A percentile compares a stretch with the other conserved stretches of the same genome.
Evolutionary conservation across 2,797 vertebrate species (phyloP).

Genomic region (Forpus xanthops): DNA sequence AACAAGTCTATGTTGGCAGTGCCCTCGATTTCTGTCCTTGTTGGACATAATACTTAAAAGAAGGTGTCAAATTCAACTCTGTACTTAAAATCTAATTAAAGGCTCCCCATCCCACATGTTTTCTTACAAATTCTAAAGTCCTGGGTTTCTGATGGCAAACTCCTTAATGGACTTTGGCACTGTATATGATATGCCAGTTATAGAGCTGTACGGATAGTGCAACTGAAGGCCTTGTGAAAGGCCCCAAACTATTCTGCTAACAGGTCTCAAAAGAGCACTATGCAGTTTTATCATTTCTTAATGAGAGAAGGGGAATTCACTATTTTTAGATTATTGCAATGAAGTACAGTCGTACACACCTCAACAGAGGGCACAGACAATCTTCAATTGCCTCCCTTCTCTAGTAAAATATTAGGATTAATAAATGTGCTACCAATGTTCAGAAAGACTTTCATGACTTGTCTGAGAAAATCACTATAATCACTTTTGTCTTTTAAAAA

Average conservation of each 20-base stretch:
- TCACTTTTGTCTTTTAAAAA: background rate
- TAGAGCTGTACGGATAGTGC: background rate
- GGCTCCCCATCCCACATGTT: background rate
- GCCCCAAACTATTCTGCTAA: background rate
- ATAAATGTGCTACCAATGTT: background rate
- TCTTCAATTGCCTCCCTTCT: background rate
- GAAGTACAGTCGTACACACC: background rate
- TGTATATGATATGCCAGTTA: background rate
- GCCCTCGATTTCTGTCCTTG: slow-evolving; percentile 11
- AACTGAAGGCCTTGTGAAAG: background rate
- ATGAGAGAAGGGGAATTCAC: background rate
- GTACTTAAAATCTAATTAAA: background rate
- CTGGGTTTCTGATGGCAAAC: background rate
- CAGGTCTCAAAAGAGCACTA: background rate
- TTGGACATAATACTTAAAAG: background rate
- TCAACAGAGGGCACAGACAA: background rate
- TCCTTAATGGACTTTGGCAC: background rate
- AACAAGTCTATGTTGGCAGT: background rate
- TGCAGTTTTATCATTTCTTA: background rate
- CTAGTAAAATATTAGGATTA: background rate
- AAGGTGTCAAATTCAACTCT: background rate
- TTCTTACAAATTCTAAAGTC: background rate
- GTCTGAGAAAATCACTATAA: background rate
- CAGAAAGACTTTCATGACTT: background rate
- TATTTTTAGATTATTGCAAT: background rate